Base-by-base conservation (phyloP, 2,888 invertebrate species). In the Aethes cnicana region DNA sequence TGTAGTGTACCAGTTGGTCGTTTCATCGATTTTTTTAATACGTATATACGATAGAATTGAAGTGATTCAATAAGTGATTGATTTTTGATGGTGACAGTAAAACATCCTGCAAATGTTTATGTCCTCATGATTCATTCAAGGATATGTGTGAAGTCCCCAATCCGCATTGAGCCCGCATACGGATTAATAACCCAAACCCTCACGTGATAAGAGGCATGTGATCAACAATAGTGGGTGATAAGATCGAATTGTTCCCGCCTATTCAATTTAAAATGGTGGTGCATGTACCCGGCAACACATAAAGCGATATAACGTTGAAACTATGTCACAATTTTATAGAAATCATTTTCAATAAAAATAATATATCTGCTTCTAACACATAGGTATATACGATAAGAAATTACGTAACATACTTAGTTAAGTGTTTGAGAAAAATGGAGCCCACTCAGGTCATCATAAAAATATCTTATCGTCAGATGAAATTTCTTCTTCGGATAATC, bases 331-430 rank as follows among this genome's bases (percentile, higher is more conserved):
- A 39, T 32, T 12, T 43, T 21, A 25, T 41, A 21, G 17, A 32
- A 32, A 17, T 12, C 41, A 18, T 48, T 33, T 17, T 26, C 32
- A 41, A 48, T 41, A 33, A 48, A 33, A 41, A 48, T 41, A 47
- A 26, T 18, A 25, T 47, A 21, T 21, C 21, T 11, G 1, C 18
- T 25, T 16, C 25, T 26, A 42, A 35, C 36, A 36, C 41, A 42
- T n/a, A n/a, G n/a, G n/a, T n/a, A n/a, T n/a, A n/a, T 49, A 12
- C 33, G 33, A 23, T 7, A 16, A 14, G 20, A 30, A 43, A 26
- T 49, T 49, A 42, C 42, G 42, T 49, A 49, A 25, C 35, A 21
- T 50, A 50, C 36, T 30, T 33, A 37, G 37, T n/a, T n/a, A 48
- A 48, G 11, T 48, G 25, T 25, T 48, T 23, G 36, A 46, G 12